These are phyloP conservation scores for Calonectris borealis DNA, from an alignment of 2,113 vertebrate genomes.

Conservation along the genomic window DNA sequence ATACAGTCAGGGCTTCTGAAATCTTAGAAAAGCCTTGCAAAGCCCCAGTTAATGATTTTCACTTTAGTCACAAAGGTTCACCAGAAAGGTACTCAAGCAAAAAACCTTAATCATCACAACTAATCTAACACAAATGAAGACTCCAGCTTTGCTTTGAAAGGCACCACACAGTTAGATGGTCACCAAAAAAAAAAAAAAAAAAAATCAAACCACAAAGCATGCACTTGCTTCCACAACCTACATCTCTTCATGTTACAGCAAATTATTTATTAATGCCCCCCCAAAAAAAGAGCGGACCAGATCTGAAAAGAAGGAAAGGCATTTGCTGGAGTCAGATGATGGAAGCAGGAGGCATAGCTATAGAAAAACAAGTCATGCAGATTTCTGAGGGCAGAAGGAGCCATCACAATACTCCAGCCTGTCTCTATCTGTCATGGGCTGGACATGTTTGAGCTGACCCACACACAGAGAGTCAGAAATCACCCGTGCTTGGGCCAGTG, in stretches of 20 bases:
- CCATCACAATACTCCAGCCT: background rate
- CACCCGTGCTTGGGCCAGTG: background rate
- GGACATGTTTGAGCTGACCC: background rate
- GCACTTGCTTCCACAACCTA: background rate
- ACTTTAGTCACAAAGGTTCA: background rate
- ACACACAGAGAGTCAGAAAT: background rate
- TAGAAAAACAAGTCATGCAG: background rate
- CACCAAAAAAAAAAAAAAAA: background rate
- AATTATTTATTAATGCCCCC: background rate
- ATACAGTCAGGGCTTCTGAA: background rate
- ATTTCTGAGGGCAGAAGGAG: background rate
- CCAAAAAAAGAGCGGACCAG: rapidly evolving
- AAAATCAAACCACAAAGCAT: background rate
- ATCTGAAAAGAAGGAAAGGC: background rate
- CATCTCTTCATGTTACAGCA: background rate
- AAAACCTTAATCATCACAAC: background rate
- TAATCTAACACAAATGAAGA: background rate
- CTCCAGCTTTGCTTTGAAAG: background rate
- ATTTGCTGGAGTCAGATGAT: background rate
- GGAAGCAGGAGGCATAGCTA: background rate
- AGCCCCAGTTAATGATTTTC: background rate
- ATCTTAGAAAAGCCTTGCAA: background rate
- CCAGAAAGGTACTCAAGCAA: background rate
- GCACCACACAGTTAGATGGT: background rate
- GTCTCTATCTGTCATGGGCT: too few relatives aligned